phyloP scores from a whole-genome alignment of 2,797 vertebrate genomes.

The Cephalopachus bancanus region DNA sequence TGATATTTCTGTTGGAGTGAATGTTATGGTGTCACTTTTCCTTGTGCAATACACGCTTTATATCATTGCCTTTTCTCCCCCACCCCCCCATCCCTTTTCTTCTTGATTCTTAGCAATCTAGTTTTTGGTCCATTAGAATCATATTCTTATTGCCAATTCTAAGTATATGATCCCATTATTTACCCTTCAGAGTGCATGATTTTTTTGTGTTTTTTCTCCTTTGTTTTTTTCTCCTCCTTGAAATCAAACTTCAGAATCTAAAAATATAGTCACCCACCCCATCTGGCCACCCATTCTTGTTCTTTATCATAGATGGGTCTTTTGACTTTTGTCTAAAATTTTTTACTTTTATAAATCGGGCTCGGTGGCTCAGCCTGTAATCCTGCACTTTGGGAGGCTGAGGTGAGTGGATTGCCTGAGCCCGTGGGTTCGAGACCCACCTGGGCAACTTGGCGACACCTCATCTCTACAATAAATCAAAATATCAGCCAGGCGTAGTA shows the following conservation, averaged over 20 bases:
- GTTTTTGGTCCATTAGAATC: conserved; percentile 52
- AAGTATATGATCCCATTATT: conserved; percentile 12
- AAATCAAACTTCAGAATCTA: conserved; percentile 13
- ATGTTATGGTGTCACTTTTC: background rate
- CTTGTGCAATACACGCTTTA: conserved; percentile 24
- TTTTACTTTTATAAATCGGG: conserved; percentile 15
- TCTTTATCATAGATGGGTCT: conserved; percentile 31
- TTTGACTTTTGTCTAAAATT: conserved; percentile 42
- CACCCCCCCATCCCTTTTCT: conserved; percentile 39
- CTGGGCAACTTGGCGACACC: too few species aligned
- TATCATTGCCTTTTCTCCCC: conserved; percentile 19
- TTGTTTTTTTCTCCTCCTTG: conserved; percentile 57
- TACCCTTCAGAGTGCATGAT: conserved; percentile 46
- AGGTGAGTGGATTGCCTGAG: too few species aligned
- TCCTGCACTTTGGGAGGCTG: too few species aligned
- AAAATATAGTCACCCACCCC: background rate
- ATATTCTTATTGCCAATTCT: conserved; percentile 13
- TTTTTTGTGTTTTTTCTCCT: conserved; percentile 37
- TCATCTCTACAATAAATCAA: too few species aligned
- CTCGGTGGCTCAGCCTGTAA: too few species aligned
- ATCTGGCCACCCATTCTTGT: background rate
- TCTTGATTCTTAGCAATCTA: conserved; percentile 50
- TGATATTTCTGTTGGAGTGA: background rate
- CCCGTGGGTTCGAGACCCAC: too few species aligned
- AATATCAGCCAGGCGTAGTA: too few species aligned